Percentiles rank a stretch among this genome's conserved stretches.
These are phyloP conservation scores for Heliconius ismenius DNA, from an alignment of 2,888 invertebrate genomes.

Conservation along the genomic window DNA sequence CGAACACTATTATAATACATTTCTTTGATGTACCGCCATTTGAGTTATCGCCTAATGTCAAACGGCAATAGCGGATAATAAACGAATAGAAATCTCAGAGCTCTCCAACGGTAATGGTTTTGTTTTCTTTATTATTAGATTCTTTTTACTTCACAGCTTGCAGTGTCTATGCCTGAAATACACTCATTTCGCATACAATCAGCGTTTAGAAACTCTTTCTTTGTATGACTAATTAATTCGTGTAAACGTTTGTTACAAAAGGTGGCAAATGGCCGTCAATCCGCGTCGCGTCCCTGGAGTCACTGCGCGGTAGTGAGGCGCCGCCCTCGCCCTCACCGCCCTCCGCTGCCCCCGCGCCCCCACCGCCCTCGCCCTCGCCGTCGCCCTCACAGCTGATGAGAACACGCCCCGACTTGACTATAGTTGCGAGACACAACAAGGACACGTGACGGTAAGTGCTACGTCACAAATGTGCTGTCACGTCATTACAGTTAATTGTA, in stretches of 20 bases:
- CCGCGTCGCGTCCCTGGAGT: constrained; percentile 71
- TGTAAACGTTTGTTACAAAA: constrained; percentile 38
- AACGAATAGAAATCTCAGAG: too few species aligned
- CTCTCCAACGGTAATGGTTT: too few species aligned
- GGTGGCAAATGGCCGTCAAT: constrained; percentile 71
- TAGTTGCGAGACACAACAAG: constrained; percentile 58
- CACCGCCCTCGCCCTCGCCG: constrained; percentile 61
- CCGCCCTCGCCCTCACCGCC: constrained; percentile 48
- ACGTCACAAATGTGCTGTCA: constrained; percentile 35
- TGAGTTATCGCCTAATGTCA: too few species aligned
- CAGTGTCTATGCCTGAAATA: too few species aligned
- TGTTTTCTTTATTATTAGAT: too few species aligned
- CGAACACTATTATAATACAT: too few species aligned
- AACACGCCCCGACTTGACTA: constrained; percentile 73
- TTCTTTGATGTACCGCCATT: too few species aligned
- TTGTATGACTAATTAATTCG: neutral
- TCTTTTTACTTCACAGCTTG: too few species aligned
- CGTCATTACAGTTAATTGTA: neutral
- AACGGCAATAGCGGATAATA: too few species aligned
- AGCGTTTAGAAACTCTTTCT: too few species aligned
- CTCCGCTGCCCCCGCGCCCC: constrained; percentile 67
- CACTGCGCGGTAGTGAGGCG: constrained; percentile 53
- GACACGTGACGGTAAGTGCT: constrained; percentile 51
- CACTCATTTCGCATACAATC: too few species aligned
- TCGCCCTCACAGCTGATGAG: constrained; percentile 69